A percentile compares a stretch with the other conserved stretches of the same genome.
Conservation (phyloP, 2,113 vertebrate genomes). For the Odocoileus virginianus region DNA sequence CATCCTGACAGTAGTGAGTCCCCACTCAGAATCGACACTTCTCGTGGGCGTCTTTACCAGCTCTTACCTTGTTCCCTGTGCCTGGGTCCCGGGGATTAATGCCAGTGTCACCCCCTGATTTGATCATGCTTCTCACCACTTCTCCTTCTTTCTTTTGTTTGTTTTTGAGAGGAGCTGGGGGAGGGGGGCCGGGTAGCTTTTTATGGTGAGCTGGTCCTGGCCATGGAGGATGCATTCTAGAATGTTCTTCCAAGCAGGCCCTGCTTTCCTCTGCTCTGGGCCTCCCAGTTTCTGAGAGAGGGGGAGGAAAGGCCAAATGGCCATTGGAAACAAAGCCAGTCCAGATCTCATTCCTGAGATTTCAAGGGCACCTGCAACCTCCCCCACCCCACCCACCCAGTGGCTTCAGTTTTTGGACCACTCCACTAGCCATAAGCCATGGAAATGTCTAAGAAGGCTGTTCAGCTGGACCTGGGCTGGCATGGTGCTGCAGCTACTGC, state of each 20-base stretch:
- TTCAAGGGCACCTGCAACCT: not conserved
- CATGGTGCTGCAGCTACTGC: not conserved
- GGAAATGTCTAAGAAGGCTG: not conserved
- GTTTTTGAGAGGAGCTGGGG: not conserved
- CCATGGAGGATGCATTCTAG: not conserved
- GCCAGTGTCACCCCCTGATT: conserved; percentile 48
- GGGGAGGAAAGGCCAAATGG: not conserved
- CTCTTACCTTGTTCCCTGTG: not conserved
- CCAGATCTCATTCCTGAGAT: not conserved
- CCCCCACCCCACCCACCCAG: not conserved
- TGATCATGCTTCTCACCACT: not conserved
- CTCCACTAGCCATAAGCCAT: not conserved
- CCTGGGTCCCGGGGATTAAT: conserved; percentile 54
- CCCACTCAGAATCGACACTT: conserved; percentile 24
- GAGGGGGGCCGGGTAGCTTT: not conserved
- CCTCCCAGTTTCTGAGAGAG: not conserved
- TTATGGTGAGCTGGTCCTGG: not conserved
- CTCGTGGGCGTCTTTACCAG: not conserved
- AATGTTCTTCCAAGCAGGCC: not conserved
- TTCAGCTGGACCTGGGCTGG: not conserved
- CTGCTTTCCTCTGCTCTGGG: not conserved
- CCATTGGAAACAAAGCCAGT: not conserved
- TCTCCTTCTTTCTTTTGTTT: not conserved
- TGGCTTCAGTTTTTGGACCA: not conserved
- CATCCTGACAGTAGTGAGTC: conserved; percentile 13